Base-by-base conservation (phyloP, 2,113 vertebrate genomes). In the Ursus arctos region DNA sequence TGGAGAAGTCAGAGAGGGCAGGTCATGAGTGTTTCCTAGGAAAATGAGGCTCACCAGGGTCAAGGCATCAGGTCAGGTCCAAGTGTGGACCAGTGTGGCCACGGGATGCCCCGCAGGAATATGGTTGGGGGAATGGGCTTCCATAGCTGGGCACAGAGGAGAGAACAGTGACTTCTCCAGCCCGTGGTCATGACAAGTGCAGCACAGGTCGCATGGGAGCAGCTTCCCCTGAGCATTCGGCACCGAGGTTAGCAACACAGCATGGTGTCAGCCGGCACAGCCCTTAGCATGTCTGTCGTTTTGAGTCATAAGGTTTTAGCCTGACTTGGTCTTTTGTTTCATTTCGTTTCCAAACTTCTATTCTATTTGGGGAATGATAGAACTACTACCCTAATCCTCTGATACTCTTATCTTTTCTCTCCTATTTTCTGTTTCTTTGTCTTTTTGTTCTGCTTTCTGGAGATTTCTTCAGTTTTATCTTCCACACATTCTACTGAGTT, bases 401-500 rank as follows among this genome's bases (percentile, higher is more conserved):
- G 14, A 61, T 76, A 67, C 24, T 92, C 88, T 93, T 92, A 80
- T 19, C 36, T 49, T 94, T 88, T 94, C 65, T 86, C 7, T 79
- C 36, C 14, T 67, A 82, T 92, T 96, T 94, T 80, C 71, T 79
- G 22, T 22, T 33, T 83, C 51, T 84, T 61, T 81, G 40, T 93
- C n/a, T n/a, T n/a, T 88, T 53, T 69, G 57, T 76, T 90, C 79
- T 80, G 11, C 33, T 89, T 79, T 16, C 63, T 65, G 19, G 19
- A 87, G 24, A 55, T 51, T 43, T 85, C 65, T 95, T 77, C 87
- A 81, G 7, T 94, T 91, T 95, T 88, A 85, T 95, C 65, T 95
- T 90, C 13, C 8, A 26, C 51, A 82, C 15, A 67, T 83, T 83
- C 79, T 61, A 55, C 40, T 74, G 49, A 80, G 10, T 40, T 91